phyloP scores from a whole-genome alignment of 1,140 invertebrate genomes.

The Lutraria rhynchaena region DNA sequence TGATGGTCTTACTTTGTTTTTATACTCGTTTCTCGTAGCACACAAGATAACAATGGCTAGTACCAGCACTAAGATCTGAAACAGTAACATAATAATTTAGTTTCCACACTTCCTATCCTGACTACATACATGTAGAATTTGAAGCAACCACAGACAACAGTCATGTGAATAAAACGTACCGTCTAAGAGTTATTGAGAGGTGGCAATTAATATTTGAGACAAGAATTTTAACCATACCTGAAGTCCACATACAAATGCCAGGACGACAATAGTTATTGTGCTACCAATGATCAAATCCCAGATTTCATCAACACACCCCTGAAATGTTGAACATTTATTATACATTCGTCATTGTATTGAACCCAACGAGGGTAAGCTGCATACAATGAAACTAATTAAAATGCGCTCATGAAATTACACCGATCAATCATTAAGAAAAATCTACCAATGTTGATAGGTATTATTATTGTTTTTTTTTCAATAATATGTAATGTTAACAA shows the following conservation, averaged over 20 bases:
- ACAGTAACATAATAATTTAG: not conserved
- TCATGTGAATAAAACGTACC: too few relatives aligned
- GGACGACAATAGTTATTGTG: constrained; percentile 29
- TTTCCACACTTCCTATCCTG: not conserved
- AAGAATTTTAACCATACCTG: constrained; percentile 45
- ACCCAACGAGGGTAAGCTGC: too few relatives aligned
- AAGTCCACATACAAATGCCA: constrained; percentile 4
- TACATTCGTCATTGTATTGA: too few relatives aligned
- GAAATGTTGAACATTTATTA: not conserved
- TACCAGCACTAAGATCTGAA: constrained; percentile 2
- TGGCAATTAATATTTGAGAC: too few relatives aligned
- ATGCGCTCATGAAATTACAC: too few relatives aligned
- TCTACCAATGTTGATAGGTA: too few relatives aligned
- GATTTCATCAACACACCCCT: constrained; percentile 56
- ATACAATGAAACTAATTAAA: too few relatives aligned
- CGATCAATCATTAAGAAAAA: too few relatives aligned
- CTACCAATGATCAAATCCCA: constrained; percentile 52
- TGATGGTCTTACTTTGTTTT: constrained; percentile 5
- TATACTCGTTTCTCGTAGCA: not conserved
- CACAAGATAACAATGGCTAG: not conserved
- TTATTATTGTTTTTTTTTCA: not conserved
- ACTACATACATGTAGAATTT: not conserved
- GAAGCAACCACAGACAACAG: not conserved
- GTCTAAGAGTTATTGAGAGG: too few relatives aligned
- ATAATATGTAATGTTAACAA: not conserved